Evolutionary conservation across 2,888 invertebrate genomes (phyloP).

Genomic region (Leucozona laternaria): DNA sequence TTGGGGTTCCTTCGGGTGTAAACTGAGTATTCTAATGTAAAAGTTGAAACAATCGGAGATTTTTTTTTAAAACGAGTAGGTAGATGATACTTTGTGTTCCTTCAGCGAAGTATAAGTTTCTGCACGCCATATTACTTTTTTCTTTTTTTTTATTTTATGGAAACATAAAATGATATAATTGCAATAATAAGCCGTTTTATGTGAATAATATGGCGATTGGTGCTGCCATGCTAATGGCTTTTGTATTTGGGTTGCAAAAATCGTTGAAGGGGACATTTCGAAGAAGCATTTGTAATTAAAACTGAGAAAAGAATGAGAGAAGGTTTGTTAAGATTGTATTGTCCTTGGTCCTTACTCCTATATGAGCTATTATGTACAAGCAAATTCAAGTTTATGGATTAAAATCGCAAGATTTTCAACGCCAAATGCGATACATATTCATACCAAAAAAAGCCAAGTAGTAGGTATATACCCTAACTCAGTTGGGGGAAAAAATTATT

Average conservation of each 20-base stretch:
- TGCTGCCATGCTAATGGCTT: slow-evolving; percentile 36
- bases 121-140: slow-evolving; percentile 7
- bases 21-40: slow-evolving; percentile 28
- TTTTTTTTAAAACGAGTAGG: slow-evolving; percentile 23
- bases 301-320: background rate
- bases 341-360: too few relatives aligned
- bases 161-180: slow-evolving; percentile 22
- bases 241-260: slow-evolving; percentile 55
- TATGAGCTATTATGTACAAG: too few relatives aligned
- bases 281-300: slow-evolving; percentile 13
- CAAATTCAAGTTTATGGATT: too few relatives aligned
- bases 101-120: background rate
- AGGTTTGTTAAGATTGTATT: slow-evolving; percentile 28
- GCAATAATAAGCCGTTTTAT: background rate
- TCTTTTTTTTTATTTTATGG: background rate
- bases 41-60: background rate
- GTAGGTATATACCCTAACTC: too few relatives aligned
- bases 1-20: slow-evolving; percentile 29
- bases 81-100: background rate
- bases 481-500: too few relatives aligned
- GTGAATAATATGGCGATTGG: background rate
- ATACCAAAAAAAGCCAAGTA: too few relatives aligned
- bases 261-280: slow-evolving; percentile 4
- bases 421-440: too few relatives aligned
- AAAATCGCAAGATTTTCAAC: too few relatives aligned